A percentile compares a stretch with the other conserved stretches of the same genome.
phyloP scores from a whole-genome alignment of 1,140 invertebrate species.

The Drosophila lacertosa region DNA sequence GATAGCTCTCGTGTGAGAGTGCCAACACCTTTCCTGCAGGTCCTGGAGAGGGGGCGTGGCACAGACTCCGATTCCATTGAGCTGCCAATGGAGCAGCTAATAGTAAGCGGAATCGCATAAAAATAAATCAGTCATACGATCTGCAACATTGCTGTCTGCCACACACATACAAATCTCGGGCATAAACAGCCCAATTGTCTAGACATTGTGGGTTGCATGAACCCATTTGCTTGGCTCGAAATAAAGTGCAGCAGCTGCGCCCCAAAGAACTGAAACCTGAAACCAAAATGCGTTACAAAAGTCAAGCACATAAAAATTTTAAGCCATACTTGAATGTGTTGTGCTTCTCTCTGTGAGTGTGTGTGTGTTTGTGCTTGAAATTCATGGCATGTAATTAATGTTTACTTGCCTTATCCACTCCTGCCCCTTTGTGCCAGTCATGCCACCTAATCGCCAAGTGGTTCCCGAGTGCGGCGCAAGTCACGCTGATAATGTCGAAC shows the following conservation, averaged over 20 bases:
- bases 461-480: conserved; percentile 42
- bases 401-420: conserved; percentile 26
- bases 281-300: conserved; percentile 11
- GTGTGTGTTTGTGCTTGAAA: conserved; percentile 3
- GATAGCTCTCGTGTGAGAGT: background rate
- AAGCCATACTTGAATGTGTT: conserved; percentile 17
- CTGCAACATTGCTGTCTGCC: conserved; percentile 30
- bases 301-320: conserved; percentile 35
- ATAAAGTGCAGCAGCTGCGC: conserved; percentile 22
- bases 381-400: conserved; percentile 50
- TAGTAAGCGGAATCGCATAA: conserved; percentile 8
- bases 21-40: conserved; percentile 17
- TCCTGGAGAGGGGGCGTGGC: background rate
- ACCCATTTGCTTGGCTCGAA: conserved; percentile 29
- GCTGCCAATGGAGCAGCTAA: conserved; percentile 4
- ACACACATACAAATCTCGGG: background rate
- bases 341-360: conserved; percentile 6
- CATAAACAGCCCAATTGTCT: conserved; percentile 26
- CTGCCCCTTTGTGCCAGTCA: conserved; percentile 31
- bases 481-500: conserved; percentile 57
- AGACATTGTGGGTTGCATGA: conserved; percentile 52
- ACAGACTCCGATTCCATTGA: conserved; percentile 8
- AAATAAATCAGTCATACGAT: conserved; percentile 46
- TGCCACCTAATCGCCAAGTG: conserved; percentile 48
- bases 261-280: conserved; percentile 19